phyloP scores from a whole-genome alignment of 2,888 invertebrate species.

The Hirtodrosophila confusa region DNA sequence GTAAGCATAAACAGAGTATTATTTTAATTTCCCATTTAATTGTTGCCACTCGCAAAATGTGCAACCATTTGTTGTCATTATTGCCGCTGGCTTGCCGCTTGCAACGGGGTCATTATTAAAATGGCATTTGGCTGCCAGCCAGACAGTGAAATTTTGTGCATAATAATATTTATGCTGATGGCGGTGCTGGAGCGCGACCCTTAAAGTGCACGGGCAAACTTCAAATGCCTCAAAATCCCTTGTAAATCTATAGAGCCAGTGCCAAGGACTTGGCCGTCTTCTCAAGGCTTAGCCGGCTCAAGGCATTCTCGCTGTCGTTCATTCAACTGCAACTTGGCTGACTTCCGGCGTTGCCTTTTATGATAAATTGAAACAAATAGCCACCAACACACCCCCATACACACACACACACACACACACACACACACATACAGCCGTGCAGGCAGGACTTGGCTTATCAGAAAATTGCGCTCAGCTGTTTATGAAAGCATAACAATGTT shows the following conservation, averaged over 20 bases:
- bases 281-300: constrained; percentile 65
- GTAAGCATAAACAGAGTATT: constrained; percentile 37
- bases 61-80: constrained; percentile 69
- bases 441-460: constrained; percentile 70
- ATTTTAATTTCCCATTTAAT: constrained; percentile 39
- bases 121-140: constrained; percentile 40
- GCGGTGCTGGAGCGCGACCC: constrained; percentile 12
- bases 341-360: constrained; percentile 78
- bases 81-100: constrained; percentile 21
- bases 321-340: constrained; percentile 76
- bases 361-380: constrained; percentile 78
- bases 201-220: constrained; percentile 33
- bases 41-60: constrained; percentile 29
- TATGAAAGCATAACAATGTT: constrained; percentile 79
- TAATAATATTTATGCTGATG: constrained; percentile 62
- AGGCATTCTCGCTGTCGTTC: constrained; percentile 62
- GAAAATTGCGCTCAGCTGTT: constrained; percentile 80
- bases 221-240: constrained; percentile 53
- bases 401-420: constrained; percentile 3
- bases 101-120: constrained; percentile 28
- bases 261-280: constrained; percentile 52
- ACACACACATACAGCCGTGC: constrained; percentile 30
- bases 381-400: constrained; percentile 53
- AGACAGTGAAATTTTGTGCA: constrained; percentile 62
- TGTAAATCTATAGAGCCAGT: constrained; percentile 52